Percentiles rank a stretch among this genome's conserved stretches.
These are phyloP conservation scores for Excalfactoria chinensis DNA, from an alignment of 2,113 vertebrate genomes.

Conservation along the genomic window DNA sequence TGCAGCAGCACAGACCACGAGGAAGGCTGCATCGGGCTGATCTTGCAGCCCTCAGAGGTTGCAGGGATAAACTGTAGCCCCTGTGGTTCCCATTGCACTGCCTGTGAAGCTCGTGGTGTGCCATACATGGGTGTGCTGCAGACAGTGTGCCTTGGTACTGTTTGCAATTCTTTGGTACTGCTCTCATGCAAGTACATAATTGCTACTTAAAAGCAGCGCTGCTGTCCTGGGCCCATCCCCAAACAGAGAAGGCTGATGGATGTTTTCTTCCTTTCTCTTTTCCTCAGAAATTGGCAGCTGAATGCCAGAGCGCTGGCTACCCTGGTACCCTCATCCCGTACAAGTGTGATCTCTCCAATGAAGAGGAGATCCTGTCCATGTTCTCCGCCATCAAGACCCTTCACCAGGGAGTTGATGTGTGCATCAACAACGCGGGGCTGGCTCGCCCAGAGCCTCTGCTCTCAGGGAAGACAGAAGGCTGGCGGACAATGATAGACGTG, in stretches of 20 bases:
- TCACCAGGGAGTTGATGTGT: slow-evolving; percentile 92
- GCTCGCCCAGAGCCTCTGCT: slow-evolving; percentile 90
- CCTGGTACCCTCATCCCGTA: slow-evolving; percentile 91
- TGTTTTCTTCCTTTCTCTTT: slow-evolving; percentile 13
- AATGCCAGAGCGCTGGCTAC: slow-evolving; percentile 94
- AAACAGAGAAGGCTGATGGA: neutral
- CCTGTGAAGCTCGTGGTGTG: neutral
- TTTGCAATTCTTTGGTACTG: neutral
- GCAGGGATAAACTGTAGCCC: neutral
- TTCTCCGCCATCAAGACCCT: slow-evolving; percentile 93
- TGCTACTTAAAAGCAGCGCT: neutral
- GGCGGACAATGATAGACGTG: slow-evolving; percentile 96
- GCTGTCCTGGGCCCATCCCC: neutral
- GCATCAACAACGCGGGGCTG: slow-evolving; percentile 95
- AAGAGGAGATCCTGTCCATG: slow-evolving; percentile 98
- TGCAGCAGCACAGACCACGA: neutral
- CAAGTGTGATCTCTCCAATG: slow-evolving; percentile 93
- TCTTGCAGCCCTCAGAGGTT: neutral
- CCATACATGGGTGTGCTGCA: neutral
- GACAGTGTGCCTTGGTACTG: too few relatives aligned
- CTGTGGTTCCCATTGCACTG: neutral
- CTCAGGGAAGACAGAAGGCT: slow-evolving; percentile 88
- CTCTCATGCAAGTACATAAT: neutral
- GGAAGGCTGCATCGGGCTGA: too few relatives aligned
- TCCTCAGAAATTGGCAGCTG: slow-evolving; percentile 90